Evolutionary conservation across 2,797 vertebrate genomes (phyloP).

Genomic region (Tragopan temminckii): DNA sequence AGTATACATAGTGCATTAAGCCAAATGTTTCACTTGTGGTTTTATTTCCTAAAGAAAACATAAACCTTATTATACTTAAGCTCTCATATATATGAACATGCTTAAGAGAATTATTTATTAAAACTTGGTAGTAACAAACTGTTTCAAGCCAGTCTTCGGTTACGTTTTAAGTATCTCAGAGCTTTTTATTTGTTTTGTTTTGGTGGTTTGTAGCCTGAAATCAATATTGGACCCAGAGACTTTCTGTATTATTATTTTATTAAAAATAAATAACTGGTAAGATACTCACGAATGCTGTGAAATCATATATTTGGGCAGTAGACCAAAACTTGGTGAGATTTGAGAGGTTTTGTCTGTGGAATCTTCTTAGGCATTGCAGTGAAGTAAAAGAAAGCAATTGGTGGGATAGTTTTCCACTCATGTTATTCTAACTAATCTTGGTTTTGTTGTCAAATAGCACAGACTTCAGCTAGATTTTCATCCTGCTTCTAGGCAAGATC

Average conservation of each 20-base stretch:
- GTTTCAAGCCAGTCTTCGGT: conserved; percentile 18
- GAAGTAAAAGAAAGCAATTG: background rate
- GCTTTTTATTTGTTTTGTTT: background rate
- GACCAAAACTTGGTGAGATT: background rate
- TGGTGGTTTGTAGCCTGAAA: background rate
- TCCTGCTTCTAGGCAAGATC: background rate
- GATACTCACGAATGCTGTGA: background rate
- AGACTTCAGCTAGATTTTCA: background rate
- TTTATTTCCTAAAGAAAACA: conserved; percentile 76
- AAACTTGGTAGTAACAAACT: conserved; percentile 54
- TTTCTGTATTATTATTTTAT: background rate
- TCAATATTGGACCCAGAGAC: background rate
- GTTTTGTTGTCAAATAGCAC: background rate
- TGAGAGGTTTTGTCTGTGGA: background rate
- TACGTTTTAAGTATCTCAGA: background rate
- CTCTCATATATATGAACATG: background rate
- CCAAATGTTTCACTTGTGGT: conserved; percentile 60
- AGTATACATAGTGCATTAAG: conserved; percentile 70
- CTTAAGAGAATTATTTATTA: conserved; percentile 68
- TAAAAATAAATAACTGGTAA: background rate
- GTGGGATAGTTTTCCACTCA: background rate
- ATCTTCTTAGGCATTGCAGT: background rate
- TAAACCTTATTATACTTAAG: conserved; percentile 41
- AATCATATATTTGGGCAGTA: background rate
- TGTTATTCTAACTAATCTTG: background rate